Percentiles rank a stretch among this genome's conserved stretches.
These are phyloP conservation scores for Lordiphosa andalusiaca DNA, from an alignment of 2,888 invertebrate genomes.

Conservation along the genomic window DNA sequence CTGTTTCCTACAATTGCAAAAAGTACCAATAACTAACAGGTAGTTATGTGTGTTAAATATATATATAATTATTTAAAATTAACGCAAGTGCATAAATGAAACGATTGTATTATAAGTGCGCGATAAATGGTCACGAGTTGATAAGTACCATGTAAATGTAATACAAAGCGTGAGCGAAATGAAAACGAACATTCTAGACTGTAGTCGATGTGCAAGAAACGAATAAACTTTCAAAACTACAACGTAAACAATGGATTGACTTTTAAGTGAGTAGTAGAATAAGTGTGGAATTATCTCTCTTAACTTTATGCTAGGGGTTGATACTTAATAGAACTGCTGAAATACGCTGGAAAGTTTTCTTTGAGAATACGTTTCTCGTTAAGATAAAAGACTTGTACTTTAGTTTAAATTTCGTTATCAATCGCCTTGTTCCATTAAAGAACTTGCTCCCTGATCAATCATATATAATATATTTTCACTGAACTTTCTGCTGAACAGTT, in stretches of 20 bases:
- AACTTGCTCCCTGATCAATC: no score
- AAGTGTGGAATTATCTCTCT: no score
- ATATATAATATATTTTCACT: no score
- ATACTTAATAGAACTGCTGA: no score
- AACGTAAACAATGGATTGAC: constrained; percentile 20
- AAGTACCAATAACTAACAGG: constrained; percentile 68
- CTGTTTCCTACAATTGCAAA: constrained; percentile 69
- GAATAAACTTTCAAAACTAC: constrained; percentile 66
- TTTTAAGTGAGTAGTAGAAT: not conserved
- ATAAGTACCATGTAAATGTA: constrained; percentile 42
- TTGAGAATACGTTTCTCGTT: no score
- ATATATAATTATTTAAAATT: constrained; percentile 53
- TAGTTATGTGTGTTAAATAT: constrained; percentile 57
- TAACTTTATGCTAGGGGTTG: no score
- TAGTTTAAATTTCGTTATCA: no score
- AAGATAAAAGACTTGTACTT: no score
- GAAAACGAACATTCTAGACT: constrained; percentile 71
- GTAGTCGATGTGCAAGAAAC: constrained; percentile 78
- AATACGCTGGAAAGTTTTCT: no score
- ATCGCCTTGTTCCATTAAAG: no score
- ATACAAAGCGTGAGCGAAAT: constrained; percentile 36
- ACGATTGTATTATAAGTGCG: constrained; percentile 68
- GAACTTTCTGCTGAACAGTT: no score
- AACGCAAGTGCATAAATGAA: constrained; percentile 56
- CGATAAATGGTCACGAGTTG: constrained; percentile 42